Evolutionary conservation across 1,140 invertebrate species (phyloP).

Genomic region (Sycobia sp.): DNA sequence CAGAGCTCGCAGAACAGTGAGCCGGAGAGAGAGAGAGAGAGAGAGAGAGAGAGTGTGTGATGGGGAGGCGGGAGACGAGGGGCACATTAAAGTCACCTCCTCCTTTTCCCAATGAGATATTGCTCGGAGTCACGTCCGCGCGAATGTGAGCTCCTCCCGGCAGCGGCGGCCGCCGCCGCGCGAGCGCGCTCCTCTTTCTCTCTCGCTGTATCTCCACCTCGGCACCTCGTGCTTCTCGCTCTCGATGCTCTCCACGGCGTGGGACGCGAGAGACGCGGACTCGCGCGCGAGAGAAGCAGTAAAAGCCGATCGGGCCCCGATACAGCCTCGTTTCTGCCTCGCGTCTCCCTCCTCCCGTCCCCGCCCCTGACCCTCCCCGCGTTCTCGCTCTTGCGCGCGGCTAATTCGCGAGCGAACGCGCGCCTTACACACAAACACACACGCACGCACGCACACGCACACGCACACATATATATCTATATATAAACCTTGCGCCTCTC

Average conservation of each 20-base stretch:
- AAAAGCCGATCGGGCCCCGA: slow-evolving; percentile 34
- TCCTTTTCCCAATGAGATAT: slow-evolving; percentile 58
- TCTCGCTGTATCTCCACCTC: not conserved
- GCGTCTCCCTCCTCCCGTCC: too few species aligned
- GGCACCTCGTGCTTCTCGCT: slow-evolving; percentile 21
- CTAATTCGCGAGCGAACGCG: slow-evolving; percentile 26
- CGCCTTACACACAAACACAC: too few species aligned
- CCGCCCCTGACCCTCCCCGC: not conserved
- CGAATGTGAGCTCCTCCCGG: not conserved
- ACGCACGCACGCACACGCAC: too few species aligned
- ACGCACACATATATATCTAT: too few species aligned
- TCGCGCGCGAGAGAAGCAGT: slow-evolving; percentile 39
- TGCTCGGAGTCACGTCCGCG: slow-evolving; percentile 34
- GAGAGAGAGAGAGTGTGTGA: too few species aligned
- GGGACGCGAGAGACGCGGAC: not conserved
- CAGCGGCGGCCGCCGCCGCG: not conserved
- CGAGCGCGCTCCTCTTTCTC: not conserved
- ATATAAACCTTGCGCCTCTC: slow-evolving; percentile 20
- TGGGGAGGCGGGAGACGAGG: slow-evolving; percentile 44
- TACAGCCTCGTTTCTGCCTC: too few species aligned
- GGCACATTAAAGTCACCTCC: slow-evolving; percentile 61
- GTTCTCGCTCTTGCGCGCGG: too few species aligned
- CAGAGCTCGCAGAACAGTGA: too few species aligned
- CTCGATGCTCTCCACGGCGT: too few species aligned
- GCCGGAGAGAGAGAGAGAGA: not conserved